These are phyloP conservation scores for Seira sanloemensis DNA, from an alignment of 2,888 invertebrate genomes.

Conservation along the genomic window DNA sequence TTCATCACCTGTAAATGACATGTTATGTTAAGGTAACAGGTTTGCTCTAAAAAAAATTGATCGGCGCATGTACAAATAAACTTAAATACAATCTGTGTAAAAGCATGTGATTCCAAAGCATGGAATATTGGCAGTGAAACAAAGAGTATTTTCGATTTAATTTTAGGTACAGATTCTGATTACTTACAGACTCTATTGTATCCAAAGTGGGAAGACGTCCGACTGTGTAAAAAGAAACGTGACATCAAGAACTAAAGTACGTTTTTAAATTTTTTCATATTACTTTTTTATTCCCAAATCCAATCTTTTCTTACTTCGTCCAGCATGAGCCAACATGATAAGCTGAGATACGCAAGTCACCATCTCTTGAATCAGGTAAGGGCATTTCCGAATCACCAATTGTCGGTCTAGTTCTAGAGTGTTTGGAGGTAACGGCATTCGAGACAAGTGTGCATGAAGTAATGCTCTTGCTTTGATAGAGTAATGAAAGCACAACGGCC, in stretches of 20 bases:
- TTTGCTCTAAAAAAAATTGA: no score
- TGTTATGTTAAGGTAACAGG: no score
- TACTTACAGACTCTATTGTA: constrained; percentile 97
- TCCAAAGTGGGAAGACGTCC: constrained; percentile 90
- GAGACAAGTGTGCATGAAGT: constrained; percentile 95
- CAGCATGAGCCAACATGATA: constrained; percentile 91
- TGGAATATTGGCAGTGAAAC: no score
- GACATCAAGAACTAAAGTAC: not conserved
- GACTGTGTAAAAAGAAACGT: constrained; percentile 78
- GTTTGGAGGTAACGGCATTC: constrained; percentile 85
- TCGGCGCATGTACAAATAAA: no score
- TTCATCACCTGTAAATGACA: no score
- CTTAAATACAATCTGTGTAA: no score
- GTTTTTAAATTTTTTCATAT: not conserved
- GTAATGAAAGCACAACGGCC: constrained; percentile 93
- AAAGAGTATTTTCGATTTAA: no score
- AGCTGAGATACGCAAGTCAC: constrained; percentile 96
- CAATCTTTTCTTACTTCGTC: constrained; percentile 83
- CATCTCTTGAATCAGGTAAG: constrained; percentile 97
- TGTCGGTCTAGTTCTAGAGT: constrained; percentile 91
- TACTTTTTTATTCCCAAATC: not conserved
- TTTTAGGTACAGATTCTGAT: no score
- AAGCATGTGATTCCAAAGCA: no score
- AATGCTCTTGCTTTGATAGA: constrained; percentile 91
- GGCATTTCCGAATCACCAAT: constrained; percentile 91